Conservation (phyloP, 2,888 invertebrate genomes). For the Chloroclystis v-ata region DNA sequence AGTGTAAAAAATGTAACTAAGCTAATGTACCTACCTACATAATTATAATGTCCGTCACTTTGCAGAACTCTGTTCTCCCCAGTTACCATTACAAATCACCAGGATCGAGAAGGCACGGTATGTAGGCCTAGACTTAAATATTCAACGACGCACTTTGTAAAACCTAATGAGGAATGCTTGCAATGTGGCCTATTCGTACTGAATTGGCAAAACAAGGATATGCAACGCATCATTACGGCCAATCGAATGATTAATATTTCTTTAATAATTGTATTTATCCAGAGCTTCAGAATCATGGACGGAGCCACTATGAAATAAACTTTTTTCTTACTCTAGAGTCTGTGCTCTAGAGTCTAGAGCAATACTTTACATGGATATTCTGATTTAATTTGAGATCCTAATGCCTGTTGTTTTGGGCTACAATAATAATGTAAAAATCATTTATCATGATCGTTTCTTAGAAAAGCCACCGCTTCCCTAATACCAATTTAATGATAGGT, state of each 20-base stretch:
- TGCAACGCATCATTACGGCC: not conserved
- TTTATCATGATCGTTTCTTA: constrained; percentile 2
- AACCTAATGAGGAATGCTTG: constrained; percentile 25
- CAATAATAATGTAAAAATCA: too few species aligned
- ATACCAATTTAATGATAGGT: constrained; percentile 3
- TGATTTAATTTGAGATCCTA: too few species aligned
- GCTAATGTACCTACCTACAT: too few species aligned
- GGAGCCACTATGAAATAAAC: too few species aligned
- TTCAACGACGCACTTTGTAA: constrained; percentile 24
- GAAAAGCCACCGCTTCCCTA: not conserved
- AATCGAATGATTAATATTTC: too few species aligned
- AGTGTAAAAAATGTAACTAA: too few species aligned
- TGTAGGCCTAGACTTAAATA: constrained; percentile 30
- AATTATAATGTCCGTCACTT: constrained; percentile 2
- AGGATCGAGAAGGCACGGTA: constrained; percentile 22
- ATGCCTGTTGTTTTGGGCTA: too few species aligned
- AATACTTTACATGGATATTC: too few species aligned
- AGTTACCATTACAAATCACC: constrained; percentile 25
- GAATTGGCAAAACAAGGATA: not conserved
- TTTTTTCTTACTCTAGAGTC: too few species aligned
- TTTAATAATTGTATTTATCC: too few species aligned
- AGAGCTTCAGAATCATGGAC: too few species aligned
- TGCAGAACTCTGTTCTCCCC: constrained; percentile 17
- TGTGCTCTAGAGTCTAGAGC: too few species aligned
- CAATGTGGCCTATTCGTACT: constrained; percentile 5